These are phyloP conservation scores for Drosophila siamana DNA, from an alignment of 2,888 invertebrate species.

Conservation along the genomic window DNA sequence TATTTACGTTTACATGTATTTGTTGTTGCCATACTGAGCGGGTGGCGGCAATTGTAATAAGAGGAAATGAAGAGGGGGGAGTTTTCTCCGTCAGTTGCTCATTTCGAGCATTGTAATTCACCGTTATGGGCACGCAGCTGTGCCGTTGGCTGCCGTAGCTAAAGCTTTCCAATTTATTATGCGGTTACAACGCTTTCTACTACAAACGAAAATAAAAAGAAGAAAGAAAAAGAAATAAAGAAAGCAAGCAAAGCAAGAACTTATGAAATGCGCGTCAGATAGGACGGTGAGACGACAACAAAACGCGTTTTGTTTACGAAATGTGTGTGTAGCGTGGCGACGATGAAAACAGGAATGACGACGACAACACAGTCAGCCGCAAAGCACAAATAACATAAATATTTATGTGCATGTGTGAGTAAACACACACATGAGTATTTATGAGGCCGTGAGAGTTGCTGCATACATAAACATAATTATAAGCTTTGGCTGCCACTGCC, in stretches of 20 bases:
- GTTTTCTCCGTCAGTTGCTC: conserved; percentile 11
- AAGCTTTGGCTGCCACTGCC: conserved; percentile 35
- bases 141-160: conserved; percentile 11
- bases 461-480: conserved; percentile 57
- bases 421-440: conserved; percentile 17
- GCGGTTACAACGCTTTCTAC: conserved; percentile 60
- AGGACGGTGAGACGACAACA: conserved; percentile 58
- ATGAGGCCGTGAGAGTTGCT: conserved; percentile 55
- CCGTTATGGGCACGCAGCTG: conserved; percentile 66
- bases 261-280: conserved; percentile 42
- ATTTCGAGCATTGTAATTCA: conserved; percentile 54
- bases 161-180: conserved; percentile 49
- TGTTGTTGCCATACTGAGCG: conserved; percentile 19
- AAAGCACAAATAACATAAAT: conserved; percentile 59
- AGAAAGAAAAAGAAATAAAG: conserved; percentile 3
- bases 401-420: conserved; percentile 40
- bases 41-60: conserved; percentile 32
- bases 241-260: conserved; percentile 26
- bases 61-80: background rate
- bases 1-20: background rate
- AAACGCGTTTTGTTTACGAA: conserved; percentile 79
- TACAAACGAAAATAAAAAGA: conserved; percentile 3
- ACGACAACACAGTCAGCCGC: conserved; percentile 13
- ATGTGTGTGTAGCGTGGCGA: conserved; percentile 63
- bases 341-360: conserved; percentile 66